phyloP scores from a whole-genome alignment of 2,113 vertebrate genomes.

The Stigmatopora nigra region DNA sequence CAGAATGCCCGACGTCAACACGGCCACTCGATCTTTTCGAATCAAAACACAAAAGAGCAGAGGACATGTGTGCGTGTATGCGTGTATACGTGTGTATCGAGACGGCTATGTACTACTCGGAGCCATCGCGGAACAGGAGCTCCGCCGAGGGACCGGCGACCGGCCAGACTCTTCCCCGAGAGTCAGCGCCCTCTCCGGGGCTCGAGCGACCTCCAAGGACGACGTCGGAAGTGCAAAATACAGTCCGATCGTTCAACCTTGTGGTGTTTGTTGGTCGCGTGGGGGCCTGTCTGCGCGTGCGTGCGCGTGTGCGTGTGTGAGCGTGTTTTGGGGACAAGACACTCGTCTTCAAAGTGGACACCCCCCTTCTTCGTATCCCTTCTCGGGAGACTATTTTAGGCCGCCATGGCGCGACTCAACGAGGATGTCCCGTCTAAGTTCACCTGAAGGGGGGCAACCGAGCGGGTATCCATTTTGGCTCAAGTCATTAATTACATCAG shows the following conservation, averaged over 20 bases:
- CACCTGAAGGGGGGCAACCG: slow-evolving; percentile 42
- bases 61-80: neutral
- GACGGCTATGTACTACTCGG: no score
- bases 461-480: slow-evolving; percentile 40
- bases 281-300: slow-evolving; percentile 21
- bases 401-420: slow-evolving; percentile 51
- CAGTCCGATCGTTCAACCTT: neutral
- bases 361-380: slow-evolving; percentile 30
- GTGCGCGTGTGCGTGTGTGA: neutral
- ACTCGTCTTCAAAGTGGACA: slow-evolving; percentile 47
- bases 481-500: slow-evolving; percentile 39
- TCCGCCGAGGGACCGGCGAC: neutral
- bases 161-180: slow-evolving; percentile 43
- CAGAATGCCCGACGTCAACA: slow-evolving; percentile 51
- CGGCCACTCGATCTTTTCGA: slow-evolving; percentile 18
- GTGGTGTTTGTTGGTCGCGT: slow-evolving; percentile 26
- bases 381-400: slow-evolving; percentile 54
- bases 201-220: slow-evolving; percentile 28
- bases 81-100: neutral
- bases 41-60: neutral
- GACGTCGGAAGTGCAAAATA: neutral
- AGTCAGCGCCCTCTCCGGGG: slow-evolving; percentile 52
- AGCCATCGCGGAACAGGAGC: neutral
- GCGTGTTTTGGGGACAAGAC: slow-evolving; percentile 19
- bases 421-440: slow-evolving; percentile 67